Evolutionary conservation across 1,140 invertebrate genomes (phyloP).

Genomic region (Zeugodacus cucurbitae): DNA sequence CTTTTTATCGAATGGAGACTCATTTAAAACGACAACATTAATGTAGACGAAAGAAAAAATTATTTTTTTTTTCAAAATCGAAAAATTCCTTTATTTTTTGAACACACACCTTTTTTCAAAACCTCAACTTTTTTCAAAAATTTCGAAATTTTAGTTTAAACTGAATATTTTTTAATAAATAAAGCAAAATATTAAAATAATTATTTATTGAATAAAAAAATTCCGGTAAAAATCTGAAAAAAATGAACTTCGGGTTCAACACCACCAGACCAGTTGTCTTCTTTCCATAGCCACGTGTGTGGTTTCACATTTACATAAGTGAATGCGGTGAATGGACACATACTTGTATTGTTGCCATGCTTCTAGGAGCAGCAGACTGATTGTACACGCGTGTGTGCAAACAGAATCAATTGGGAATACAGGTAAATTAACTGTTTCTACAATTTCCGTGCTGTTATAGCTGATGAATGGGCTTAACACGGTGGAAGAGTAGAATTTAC

Average conservation of each 20-base stretch:
- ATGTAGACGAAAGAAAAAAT: no score
- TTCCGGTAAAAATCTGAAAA: no score
- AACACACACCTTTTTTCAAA: no score
- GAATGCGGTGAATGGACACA: neutral
- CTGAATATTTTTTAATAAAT: no score
- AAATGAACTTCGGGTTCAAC: neutral
- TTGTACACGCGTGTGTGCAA: neutral
- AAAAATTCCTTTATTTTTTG: no score
- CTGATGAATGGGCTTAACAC: conserved; percentile 34
- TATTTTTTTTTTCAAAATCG: no score
- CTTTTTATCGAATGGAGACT: no score
- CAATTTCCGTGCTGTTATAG: neutral
- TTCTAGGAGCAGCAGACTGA: neutral
- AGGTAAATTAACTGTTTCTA: conserved; percentile 33
- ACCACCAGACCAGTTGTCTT: neutral
- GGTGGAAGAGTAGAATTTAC: neutral
- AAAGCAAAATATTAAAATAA: no score
- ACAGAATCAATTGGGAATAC: conserved; percentile 6
- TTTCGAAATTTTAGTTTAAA: no score
- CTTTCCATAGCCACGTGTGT: neutral
- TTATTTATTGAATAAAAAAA: no score
- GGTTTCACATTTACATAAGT: neutral
- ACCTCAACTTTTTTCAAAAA: no score
- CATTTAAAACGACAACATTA: no score
- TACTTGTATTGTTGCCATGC: neutral